Base-by-base conservation (phyloP, 2,797 vertebrate genomes). In the Clarias laeviceps region DNA sequence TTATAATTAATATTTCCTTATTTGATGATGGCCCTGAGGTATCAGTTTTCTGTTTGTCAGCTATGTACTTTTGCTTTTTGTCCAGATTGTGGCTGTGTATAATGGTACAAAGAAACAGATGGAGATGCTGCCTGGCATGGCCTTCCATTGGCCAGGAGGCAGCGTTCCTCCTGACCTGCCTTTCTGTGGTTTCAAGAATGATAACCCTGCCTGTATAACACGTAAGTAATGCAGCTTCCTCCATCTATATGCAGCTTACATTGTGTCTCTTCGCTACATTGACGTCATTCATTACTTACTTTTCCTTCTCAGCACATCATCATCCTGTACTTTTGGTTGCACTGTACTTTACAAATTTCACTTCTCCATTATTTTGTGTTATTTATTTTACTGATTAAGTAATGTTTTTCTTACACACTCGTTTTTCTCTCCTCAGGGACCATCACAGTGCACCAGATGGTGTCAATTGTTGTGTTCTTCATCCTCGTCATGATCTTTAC, bases 141-240 rank as follows among this genome's bases (percentile, higher is more conserved):
- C 87, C 0, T 90, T 96, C 80, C 93, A 93, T 76, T 99, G 98
- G 97, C 95, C 94, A 0, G 94, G 96, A 0, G 96, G 96, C 0
- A 50, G 20, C 0, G 73, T 92, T 56, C 97, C 97, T 0, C 90
- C 56, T 4, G 97, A 99, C 0, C 84, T 97, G 37, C 98, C 97
- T 0, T 72, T 91, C 59, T 99, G 97, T 0, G 97, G 97, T 70
- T 98, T 99, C 56, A 96, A 97, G 88, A 96, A 96, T 1, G 94
- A 95, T 27, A 93, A 97, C 81, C 96, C 96, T 0, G 77, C 88
- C 85, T 99, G 97, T 89, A 91, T 87, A 20, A 92, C 95, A 91
- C 94, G 98, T 98, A 80, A 91, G 94, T 94, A 77, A 27, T 32
- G 37, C 54, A 7, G 24, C 29, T 73, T 73, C 45, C 9, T n/a